Percentiles rank a stretch among this genome's conserved stretches.
Conservation (phyloP, 1,140 invertebrate species). For the Drosophila pseudoananassae region DNA sequence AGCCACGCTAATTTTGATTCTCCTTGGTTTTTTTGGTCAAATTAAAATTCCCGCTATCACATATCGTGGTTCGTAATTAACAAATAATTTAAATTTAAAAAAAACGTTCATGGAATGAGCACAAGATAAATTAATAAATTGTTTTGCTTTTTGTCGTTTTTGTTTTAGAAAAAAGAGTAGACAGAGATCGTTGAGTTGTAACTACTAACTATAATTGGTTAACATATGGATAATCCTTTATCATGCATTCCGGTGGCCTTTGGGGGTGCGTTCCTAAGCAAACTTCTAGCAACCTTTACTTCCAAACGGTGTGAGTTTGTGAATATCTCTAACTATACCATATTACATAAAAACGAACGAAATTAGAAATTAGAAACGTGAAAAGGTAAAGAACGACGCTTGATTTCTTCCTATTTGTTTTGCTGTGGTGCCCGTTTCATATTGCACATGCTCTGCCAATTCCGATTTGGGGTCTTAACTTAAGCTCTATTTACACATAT, state of each 20-base stretch:
- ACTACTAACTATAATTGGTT: conserved; percentile 72
- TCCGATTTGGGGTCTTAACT: conserved; percentile 1
- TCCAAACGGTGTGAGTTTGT: conserved; percentile 17
- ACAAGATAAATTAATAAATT: conserved; percentile 77
- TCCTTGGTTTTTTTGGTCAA: conserved; percentile 63
- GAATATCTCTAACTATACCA: conserved; percentile 10
- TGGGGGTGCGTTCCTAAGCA: conserved; percentile 53
- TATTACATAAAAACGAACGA: conserved; percentile 8
- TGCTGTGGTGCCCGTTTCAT: neutral
- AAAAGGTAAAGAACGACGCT: conserved; percentile 28
- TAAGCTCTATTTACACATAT: conserved; percentile 1
- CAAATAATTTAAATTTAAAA: conserved; percentile 43
- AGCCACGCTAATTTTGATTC: conserved; percentile 60
- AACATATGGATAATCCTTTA: conserved; percentile 32
- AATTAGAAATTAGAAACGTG: neutral
- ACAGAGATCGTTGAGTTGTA: conserved; percentile 77
- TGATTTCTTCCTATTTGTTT: neutral
- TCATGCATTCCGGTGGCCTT: conserved; percentile 58
- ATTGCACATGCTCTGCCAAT: conserved; percentile 3
- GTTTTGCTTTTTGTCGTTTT: conserved; percentile 60
- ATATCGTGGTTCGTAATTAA: conserved; percentile 74
- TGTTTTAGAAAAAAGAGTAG: conserved; percentile 66
- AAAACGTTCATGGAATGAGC: conserved; percentile 76
- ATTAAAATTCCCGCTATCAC: conserved; percentile 77
- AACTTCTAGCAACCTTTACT: conserved; percentile 20